These are phyloP conservation scores for Vireo griseus DNA, from an alignment of 2,797 vertebrate genomes.

Conservation along the genomic window DNA sequence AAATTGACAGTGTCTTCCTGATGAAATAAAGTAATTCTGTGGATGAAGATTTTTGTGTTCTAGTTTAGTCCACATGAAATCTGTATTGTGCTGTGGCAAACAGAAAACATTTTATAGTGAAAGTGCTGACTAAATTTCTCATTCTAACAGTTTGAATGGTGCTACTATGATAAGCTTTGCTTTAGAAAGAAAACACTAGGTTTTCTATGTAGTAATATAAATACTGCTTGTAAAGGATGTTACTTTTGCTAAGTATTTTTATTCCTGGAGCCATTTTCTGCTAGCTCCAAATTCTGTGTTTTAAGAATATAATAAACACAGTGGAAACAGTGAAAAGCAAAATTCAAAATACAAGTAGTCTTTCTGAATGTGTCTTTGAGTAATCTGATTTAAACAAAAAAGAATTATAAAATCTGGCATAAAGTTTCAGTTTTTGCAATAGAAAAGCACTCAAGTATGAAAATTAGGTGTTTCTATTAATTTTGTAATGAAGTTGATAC, in stretches of 20 bases:
- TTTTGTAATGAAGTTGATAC: not conserved
- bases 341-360: not conserved
- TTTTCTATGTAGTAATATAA: constrained; percentile 14
- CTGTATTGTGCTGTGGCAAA: constrained; percentile 19
- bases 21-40: not conserved
- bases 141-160: constrained; percentile 26
- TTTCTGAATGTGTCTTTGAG: not conserved
- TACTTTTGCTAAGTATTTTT: constrained; percentile 16
- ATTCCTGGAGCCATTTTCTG: not conserved
- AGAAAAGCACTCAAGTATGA: not conserved
- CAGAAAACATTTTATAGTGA: constrained; percentile 21
- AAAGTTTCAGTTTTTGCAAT: not conserved
- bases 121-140: constrained; percentile 38
- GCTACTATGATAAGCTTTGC: constrained; percentile 14
- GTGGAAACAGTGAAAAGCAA: not conserved
- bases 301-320: not conserved
- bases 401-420: not conserved
- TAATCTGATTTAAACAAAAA: not conserved
- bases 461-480: not conserved
- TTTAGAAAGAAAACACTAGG: not conserved
- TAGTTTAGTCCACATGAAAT: not conserved
- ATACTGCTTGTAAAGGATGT: not conserved
- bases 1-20: not conserved
- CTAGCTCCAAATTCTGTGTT: not conserved
- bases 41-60: not conserved